Evolutionary conservation across 2,888 invertebrate genomes (phyloP).

Genomic region (Parnassius apollo): DNA sequence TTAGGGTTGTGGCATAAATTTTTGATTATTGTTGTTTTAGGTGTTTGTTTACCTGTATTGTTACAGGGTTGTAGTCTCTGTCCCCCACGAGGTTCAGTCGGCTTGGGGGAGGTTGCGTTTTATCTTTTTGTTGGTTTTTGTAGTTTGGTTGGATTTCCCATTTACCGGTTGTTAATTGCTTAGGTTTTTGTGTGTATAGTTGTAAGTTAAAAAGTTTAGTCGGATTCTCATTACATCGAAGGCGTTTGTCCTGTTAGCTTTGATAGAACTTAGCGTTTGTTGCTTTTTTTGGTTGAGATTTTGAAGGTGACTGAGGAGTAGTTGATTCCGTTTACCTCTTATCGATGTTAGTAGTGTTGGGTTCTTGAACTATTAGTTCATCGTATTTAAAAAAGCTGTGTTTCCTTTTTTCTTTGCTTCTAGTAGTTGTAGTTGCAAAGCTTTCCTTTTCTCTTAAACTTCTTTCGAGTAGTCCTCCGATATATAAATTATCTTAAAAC

Average conservation of each 20-base stretch:
- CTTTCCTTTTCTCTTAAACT: constrained; percentile 1
- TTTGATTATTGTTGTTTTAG: too few species aligned
- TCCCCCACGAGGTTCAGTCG: constrained; percentile 26
- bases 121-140: background rate
- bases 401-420: constrained; percentile 6
- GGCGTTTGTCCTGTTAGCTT: constrained; percentile 32
- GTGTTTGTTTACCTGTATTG: background rate
- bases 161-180: constrained; percentile 34
- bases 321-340: constrained; percentile 29
- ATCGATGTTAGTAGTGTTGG: constrained; percentile 9
- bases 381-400: constrained; percentile 35
- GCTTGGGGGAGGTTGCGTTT: constrained; percentile 19
- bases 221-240: constrained; percentile 34
- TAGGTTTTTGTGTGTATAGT: constrained; percentile 29
- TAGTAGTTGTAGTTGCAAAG: constrained; percentile 1
- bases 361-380: constrained; percentile 35
- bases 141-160: constrained; percentile 25
- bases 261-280: constrained; percentile 27
- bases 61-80: constrained; percentile 1
- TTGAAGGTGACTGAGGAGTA: constrained; percentile 15
- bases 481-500: background rate
- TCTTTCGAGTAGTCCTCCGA: background rate
- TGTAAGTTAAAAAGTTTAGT: constrained; percentile 33
- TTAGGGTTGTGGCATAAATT: too few species aligned
- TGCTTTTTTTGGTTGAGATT: constrained; percentile 26